A percentile compares a stretch with the other conserved stretches of the same genome.
Conservation (phyloP, 1,140 invertebrate genomes). For the Matsumurasca onukii region DNA sequence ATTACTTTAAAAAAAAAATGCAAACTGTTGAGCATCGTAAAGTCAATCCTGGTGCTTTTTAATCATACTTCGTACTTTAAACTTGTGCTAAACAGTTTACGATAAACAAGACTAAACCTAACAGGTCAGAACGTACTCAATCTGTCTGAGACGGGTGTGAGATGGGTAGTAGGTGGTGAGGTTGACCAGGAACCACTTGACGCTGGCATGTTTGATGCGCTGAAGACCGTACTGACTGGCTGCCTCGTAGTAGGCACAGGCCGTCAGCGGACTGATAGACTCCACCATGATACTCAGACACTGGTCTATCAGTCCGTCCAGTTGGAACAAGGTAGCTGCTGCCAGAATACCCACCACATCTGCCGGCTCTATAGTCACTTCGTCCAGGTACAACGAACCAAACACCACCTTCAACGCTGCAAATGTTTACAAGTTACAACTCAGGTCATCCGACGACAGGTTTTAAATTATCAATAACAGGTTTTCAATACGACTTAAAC, state of each 20-base stretch:
- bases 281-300: constrained; percentile 76
- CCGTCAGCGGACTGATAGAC: constrained; percentile 68
- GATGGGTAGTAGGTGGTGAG: constrained; percentile 60
- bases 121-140: constrained; percentile 43
- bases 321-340: constrained; percentile 73
- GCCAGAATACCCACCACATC: constrained; percentile 71
- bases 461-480: no score
- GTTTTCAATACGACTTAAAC: no score
- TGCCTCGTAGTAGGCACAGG: constrained; percentile 67
- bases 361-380: constrained; percentile 69
- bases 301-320: constrained; percentile 74
- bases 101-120: no score
- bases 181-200: constrained; percentile 71
- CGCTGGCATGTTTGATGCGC: constrained; percentile 60
- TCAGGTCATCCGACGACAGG: neutral
- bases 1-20: no score
- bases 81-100: no score
- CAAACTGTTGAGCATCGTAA: no score
- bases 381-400: constrained; percentile 78
- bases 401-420: constrained; percentile 69
- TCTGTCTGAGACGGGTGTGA: constrained; percentile 58
- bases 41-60: no score
- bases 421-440: constrained; percentile 42
- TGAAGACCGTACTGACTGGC: constrained; percentile 66
- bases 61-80: no score